Percentiles rank a stretch among this genome's conserved stretches.
Conservation (phyloP, 1,140 invertebrate genomes). For the Drosophila orosa region DNA sequence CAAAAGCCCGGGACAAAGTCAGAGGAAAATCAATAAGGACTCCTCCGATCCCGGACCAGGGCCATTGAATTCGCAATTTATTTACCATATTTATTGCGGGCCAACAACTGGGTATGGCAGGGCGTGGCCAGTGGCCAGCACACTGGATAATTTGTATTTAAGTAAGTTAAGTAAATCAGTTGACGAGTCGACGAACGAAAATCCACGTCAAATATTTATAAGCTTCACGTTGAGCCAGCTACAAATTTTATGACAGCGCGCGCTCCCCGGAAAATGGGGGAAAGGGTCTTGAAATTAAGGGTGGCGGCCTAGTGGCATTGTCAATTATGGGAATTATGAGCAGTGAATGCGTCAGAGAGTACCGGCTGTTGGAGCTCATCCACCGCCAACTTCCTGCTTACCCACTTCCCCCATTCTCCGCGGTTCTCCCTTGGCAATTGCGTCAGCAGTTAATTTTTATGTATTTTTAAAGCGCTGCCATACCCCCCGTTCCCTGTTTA, state of each 20-base stretch:
- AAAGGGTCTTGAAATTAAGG: constrained; percentile 17
- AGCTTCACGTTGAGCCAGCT: constrained; percentile 37
- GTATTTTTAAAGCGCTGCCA: constrained; percentile 72
- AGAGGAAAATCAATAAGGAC: constrained; percentile 72
- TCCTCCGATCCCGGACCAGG: constrained; percentile 31
- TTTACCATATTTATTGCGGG: constrained; percentile 57
- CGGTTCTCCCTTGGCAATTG: constrained; percentile 48
- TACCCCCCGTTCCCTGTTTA: constrained; percentile 12
- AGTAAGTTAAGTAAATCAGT: constrained; percentile 72
- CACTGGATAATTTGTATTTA: constrained; percentile 70
- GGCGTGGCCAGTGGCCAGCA: constrained; percentile 14
- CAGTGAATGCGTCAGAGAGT: constrained; percentile 53
- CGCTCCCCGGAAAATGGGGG: background rate
- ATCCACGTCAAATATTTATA: constrained; percentile 76
- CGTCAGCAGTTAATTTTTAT: constrained; percentile 80
- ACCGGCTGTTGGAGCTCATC: constrained; percentile 34
- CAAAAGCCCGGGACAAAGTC: constrained; percentile 25
- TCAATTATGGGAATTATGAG: constrained; percentile 62
- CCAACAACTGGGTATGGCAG: constrained; percentile 1
- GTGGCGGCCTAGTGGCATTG: constrained; percentile 43
- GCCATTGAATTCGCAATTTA: constrained; percentile 43
- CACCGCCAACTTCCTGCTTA: constrained; percentile 20
- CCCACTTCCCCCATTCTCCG: background rate
- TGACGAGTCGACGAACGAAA: constrained; percentile 52
- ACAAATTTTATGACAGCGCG: constrained; percentile 57